phyloP scores from a whole-genome alignment of 2,797 vertebrate genomes.

The Sitta carolinensis region DNA sequence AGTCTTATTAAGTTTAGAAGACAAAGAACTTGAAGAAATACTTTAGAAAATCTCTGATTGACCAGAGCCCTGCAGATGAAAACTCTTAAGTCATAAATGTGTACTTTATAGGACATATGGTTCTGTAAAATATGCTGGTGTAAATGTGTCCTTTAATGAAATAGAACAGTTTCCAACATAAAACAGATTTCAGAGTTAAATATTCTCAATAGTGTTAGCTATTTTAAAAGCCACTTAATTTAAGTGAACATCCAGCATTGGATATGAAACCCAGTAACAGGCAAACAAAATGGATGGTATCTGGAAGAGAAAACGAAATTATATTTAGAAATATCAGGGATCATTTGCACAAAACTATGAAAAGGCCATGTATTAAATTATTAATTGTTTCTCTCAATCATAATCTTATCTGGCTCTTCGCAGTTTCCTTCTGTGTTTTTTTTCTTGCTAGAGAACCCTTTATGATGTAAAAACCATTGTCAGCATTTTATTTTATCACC shows the following conservation, averaged over 20 bases:
- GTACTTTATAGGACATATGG: neutral
- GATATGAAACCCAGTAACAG: neutral
- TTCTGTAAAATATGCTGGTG: neutral
- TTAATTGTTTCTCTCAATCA: neutral
- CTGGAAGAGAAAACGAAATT: neutral
- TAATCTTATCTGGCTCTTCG: neutral
- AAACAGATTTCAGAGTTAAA: neutral
- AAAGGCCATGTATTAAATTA: neutral
- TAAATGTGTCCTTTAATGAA: neutral
- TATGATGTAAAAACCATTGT: neutral
- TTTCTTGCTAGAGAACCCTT: neutral
- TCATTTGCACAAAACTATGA: neutral
- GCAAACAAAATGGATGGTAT: neutral
- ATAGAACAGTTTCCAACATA: neutral
- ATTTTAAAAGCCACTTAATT: neutral
- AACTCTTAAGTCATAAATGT: neutral
- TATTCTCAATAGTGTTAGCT: neutral
- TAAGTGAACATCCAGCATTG: neutral
- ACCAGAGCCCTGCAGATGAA: neutral
- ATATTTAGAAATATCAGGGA: neutral
- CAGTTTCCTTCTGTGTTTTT: neutral
- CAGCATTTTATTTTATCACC: neutral
- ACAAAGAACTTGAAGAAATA: neutral
- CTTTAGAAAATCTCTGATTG: neutral
- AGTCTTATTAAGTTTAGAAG: neutral